A percentile compares a stretch with the other conserved stretches of the same genome.
Conservation (phyloP, 2,888 invertebrate genomes). For the Chorisops tibialis region DNA sequence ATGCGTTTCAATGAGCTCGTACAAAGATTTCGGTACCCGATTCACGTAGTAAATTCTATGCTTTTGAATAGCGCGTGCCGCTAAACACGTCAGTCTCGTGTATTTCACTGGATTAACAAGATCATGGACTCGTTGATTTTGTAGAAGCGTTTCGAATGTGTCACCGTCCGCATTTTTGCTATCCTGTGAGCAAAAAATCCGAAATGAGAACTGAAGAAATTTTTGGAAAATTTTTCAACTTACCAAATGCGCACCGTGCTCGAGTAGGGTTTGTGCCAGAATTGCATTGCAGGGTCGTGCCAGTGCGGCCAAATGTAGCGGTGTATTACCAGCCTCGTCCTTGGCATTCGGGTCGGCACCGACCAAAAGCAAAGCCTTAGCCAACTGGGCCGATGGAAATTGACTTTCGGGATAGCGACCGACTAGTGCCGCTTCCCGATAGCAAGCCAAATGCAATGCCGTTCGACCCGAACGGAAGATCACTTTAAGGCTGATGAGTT, state of each 20-base stretch:
- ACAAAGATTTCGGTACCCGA: slow-evolving; percentile 56
- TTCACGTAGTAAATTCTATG: slow-evolving; percentile 64
- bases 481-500: slow-evolving; percentile 70
- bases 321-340: slow-evolving; percentile 83
- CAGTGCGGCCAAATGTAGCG: slow-evolving; percentile 80
- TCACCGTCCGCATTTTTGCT: slow-evolving; percentile 72
- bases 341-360: slow-evolving; percentile 77
- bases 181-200: slow-evolving; percentile 41
- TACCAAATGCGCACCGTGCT: slow-evolving; percentile 66
- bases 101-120: slow-evolving; percentile 74
- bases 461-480: slow-evolving; percentile 63
- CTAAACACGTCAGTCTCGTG: slow-evolving; percentile 79
- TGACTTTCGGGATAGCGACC: slow-evolving; percentile 67
- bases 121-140: slow-evolving; percentile 61
- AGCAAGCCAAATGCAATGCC: slow-evolving; percentile 79
- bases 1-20: slow-evolving; percentile 52
- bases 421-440: slow-evolving; percentile 68
- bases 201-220: background rate
- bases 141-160: slow-evolving; percentile 69
- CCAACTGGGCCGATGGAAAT: slow-evolving; percentile 67
- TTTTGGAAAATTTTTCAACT: slow-evolving; percentile 26
- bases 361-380: slow-evolving; percentile 71
- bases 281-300: slow-evolving; percentile 67
- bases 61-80: slow-evolving; percentile 75
- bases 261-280: slow-evolving; percentile 69